A percentile compares a stretch with the other conserved stretches of the same genome.
phyloP scores from a whole-genome alignment of 2,888 invertebrate genomes.

The Ditylenchus weischeri region DNA sequence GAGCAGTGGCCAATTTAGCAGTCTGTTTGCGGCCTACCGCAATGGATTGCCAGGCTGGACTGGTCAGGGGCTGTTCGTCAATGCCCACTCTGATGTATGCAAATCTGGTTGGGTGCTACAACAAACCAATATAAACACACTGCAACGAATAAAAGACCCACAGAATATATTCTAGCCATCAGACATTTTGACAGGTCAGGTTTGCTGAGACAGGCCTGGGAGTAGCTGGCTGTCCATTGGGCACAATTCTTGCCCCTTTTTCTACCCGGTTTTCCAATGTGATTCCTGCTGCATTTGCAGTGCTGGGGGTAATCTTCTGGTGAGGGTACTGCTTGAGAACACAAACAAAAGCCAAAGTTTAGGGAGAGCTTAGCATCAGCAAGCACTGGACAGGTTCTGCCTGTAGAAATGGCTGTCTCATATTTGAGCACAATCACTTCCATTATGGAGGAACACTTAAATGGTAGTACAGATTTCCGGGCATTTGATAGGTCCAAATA shows the following conservation, averaged over 20 bases:
- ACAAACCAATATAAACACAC: neutral
- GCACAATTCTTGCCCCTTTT: neutral
- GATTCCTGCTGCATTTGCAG: conserved; percentile 4
- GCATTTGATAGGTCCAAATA: too few relatives aligned
- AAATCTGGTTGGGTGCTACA: neutral
- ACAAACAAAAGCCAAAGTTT: conserved; percentile 4
- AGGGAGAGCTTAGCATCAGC: neutral
- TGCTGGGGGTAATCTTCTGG: neutral
- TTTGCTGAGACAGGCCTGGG: conserved; percentile 1
- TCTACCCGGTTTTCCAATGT: neutral
- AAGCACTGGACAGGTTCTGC: neutral
- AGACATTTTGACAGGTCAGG: neutral
- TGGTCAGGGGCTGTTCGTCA: neutral
- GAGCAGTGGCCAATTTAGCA: conserved; percentile 2
- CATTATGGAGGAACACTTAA: neutral
- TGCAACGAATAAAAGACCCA: neutral
- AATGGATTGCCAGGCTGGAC: conserved; percentile 2
- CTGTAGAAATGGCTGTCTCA: neutral
- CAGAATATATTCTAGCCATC: conserved; percentile 5
- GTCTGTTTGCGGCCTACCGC: neutral
- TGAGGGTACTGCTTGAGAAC: neutral
- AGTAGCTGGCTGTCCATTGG: conserved; percentile 2
- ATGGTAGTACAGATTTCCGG: too few relatives aligned
- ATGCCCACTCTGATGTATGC: conserved; percentile 5
- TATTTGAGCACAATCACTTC: conserved; percentile 5